Evolutionary conservation across 2,113 vertebrate genomes (phyloP), one percentile per base, ranked within the genome.

Genomic region (Chelonoidis abingdonii): DNA sequence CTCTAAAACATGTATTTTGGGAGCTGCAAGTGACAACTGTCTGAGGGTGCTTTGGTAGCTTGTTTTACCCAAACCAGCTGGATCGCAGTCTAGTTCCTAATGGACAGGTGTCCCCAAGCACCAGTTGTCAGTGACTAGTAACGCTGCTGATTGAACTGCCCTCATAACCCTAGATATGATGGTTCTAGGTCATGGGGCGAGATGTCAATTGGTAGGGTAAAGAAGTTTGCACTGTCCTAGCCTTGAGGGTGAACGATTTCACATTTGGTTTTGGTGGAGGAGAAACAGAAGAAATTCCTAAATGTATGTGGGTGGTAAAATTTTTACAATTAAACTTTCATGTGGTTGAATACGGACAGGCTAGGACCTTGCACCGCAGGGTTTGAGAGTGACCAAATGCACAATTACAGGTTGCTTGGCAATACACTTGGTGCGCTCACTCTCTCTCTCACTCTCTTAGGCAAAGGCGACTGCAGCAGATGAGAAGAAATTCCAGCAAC

Each of bases 401-500:
- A 24, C 29, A 11, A 0, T 35, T 65, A 50, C 47, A 50, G 62
- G n/a, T 3, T 80, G 50, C 72, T 95, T 54, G 79, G 10, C 86
- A 89, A 86, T 94, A 83, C 17, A 5, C 94, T 94, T 27, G 7
- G 82, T 83, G 89, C 72, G 80, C 41, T 41, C 6, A 62, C 62
- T 5, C 21, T 38, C 57, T 41, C 6, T 27, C 5, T 14, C 50
- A 5, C 50, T 0, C 1, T 2, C 78, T 91, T 96, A 99, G 99
- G 99, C 99, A 98, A 99, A 99, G 98, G 98, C 98, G 59, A 98
- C 99, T 76, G 97, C 99, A 96, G 98, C 99, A 72, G 99, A 99
- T 96, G 99, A 99, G 98, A 99, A 99, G 98, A 99, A 99, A 98
- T 99, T 99, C 98, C 99, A 99, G 99, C 99, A 99, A 98, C 99